Evolutionary conservation across 2,888 invertebrate genomes (phyloP).

Genomic region (Drosophila neonasuta): DNA sequence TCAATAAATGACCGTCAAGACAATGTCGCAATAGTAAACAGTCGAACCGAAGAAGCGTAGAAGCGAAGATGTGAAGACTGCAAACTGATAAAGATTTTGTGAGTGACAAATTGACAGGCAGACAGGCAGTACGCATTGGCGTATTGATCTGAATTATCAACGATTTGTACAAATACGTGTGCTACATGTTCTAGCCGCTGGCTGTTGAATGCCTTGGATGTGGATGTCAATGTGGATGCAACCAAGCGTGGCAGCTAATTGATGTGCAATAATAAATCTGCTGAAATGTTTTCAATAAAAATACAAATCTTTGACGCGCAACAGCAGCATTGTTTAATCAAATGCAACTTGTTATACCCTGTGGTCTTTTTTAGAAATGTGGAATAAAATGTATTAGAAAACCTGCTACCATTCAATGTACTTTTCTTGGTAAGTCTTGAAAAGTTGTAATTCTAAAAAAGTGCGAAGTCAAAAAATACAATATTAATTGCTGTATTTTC

Average conservation of each 20-base stretch:
- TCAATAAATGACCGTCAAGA: constrained; percentile 69
- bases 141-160: constrained; percentile 71
- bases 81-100: constrained; percentile 60
- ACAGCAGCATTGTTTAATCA: constrained; percentile 6
- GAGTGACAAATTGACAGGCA: constrained; percentile 68
- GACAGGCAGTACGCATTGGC: constrained; percentile 31
- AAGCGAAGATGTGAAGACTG: not conserved
- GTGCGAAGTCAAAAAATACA: too few species aligned
- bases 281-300: constrained; percentile 27
- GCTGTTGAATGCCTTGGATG: not conserved
- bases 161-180: constrained; percentile 64
- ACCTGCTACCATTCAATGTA: not conserved
- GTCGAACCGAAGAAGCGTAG: constrained; percentile 12
- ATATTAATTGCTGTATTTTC: too few species aligned
- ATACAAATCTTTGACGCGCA: not conserved
- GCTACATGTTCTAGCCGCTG: constrained; percentile 48
- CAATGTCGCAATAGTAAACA: constrained; percentile 70
- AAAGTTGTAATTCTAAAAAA: too few species aligned
- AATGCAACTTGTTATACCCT: constrained; percentile 28
- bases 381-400: not conserved
- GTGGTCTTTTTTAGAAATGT: not conserved
- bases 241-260: constrained; percentile 57
- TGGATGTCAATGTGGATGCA: constrained; percentile 14
- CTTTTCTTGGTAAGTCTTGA: too few species aligned
- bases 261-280: constrained; percentile 72